Conservation (phyloP, 1,140 invertebrate species). For the Asobara japonica region DNA sequence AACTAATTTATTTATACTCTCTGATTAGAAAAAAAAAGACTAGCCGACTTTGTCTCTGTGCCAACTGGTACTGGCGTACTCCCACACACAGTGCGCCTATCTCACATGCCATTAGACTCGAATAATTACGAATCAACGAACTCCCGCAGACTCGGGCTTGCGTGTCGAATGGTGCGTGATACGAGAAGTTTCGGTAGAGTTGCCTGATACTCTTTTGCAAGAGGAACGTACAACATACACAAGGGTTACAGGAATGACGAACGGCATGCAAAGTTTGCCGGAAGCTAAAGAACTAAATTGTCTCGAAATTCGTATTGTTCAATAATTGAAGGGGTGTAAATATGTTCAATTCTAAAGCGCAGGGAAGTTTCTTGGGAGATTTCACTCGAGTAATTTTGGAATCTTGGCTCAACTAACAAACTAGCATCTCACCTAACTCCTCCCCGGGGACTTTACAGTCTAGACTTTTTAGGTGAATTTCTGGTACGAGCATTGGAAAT, state of each 20-base stretch:
- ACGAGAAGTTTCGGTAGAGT: not conserved
- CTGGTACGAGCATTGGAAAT: too few relatives aligned
- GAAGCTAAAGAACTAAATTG: not conserved
- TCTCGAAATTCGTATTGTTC: not conserved
- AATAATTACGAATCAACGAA: slow-evolving; percentile 15
- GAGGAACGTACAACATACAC: not conserved
- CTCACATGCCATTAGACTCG: not conserved
- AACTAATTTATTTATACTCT: not conserved
- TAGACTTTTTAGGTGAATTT: too few relatives aligned
- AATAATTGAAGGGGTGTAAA: not conserved
- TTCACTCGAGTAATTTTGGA: not conserved
- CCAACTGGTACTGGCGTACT: slow-evolving; percentile 10
- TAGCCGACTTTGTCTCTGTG: not conserved
- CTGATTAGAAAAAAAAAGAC: not conserved
- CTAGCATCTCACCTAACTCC: too few relatives aligned
- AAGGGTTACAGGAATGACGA: not conserved
- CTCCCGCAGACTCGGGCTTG: not conserved
- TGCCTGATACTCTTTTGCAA: slow-evolving; percentile 4
- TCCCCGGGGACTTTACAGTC: too few relatives aligned
- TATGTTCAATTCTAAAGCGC: not conserved
- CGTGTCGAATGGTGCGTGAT: slow-evolving; percentile 18
- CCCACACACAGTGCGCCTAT: not conserved
- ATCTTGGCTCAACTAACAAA: too few relatives aligned
- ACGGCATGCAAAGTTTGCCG: not conserved
- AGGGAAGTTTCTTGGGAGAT: not conserved